Evolutionary conservation across 2,888 invertebrate genomes (phyloP), one percentile per base, ranked within the genome.

Genomic region (Phaedon cochleariae): DNA sequence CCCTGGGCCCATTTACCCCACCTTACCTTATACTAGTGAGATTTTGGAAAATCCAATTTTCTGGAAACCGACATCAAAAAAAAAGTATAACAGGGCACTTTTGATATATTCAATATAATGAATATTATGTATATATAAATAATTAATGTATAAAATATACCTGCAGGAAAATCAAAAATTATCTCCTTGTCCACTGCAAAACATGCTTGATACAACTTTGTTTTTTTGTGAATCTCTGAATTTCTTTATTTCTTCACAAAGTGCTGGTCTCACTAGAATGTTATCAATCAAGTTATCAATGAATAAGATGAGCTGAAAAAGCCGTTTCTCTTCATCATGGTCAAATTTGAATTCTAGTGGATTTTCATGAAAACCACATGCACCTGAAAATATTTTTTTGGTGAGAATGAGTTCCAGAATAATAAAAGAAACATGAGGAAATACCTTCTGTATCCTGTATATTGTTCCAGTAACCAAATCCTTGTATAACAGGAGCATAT

Each of bases 321-420:
- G 72, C 22, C 65, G 46, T 57, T 69, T 74, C 62, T 75, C 75
- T 37, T 74, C 73, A 17, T 74, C 71, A 45, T 62, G 41, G 46
- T 65, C 62, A 18, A 76, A 68, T 54, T 71, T 69, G 29, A 69
- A 70, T 45, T 69, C 71, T 17, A 73, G 58, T 26, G 73, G 74
- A 51, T 72, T 73, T 46, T 70, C 69, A 31, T 67, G 68, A 48
- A 73, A 76, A 12, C 76, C 76, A 60, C 74, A 74, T 21, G 76
- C 76, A 53, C 74, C 76, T 76, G 58, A 70, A 58, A 48, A 2
- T 45, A 45, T 46, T 18, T 22, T 10, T n/a, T 45, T 37, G 12
- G 12, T 12, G 15, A 12, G 3, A 7, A 21, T 17, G 29, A 9
- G 22, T 21, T 29, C 12, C 21, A 18, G 31, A 29, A 15, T 7